Percentiles rank a stretch among this genome's conserved stretches.
Evolutionary conservation across 2,797 vertebrate species (phyloP).

Genomic region (Gymnothorax javanicus): DNA sequence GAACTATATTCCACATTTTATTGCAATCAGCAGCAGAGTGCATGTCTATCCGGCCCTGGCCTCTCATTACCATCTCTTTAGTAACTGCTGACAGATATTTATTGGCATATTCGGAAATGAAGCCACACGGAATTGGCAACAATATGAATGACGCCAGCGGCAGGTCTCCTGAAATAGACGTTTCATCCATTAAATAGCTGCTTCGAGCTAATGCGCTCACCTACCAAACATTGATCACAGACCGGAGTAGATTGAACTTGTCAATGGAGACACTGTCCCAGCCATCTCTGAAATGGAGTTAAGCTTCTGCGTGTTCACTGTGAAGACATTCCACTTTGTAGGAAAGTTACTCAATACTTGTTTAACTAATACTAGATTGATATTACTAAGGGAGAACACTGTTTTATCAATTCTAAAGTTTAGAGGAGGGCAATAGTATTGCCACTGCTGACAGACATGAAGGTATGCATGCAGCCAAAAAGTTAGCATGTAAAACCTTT

Average conservation of each 20-base stretch:
- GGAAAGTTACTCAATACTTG: background rate
- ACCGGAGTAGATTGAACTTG: background rate
- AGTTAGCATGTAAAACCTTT: background rate
- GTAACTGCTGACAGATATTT: background rate
- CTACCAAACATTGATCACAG: background rate
- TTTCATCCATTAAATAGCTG: background rate
- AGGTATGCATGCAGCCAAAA: background rate
- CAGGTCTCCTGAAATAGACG: background rate
- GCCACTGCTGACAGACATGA: background rate
- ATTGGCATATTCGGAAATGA: background rate
- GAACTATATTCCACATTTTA: constrained; percentile 11
- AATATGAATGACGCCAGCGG: background rate
- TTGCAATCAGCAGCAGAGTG: background rate
- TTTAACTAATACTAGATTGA: background rate
- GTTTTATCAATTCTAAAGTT: background rate
- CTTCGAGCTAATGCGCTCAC: background rate
- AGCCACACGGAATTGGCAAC: background rate
- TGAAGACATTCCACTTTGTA: background rate
- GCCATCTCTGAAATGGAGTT: background rate
- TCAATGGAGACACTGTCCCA: background rate
- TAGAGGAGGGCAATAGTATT: background rate
- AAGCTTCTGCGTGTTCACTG: background rate
- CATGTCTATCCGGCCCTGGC: background rate
- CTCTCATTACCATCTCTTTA: background rate
- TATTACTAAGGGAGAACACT: background rate